Evolutionary conservation across 2,888 invertebrate species (phyloP), one percentile per base, ranked within the genome.

Genomic region (Ditylenchus weischeri): DNA sequence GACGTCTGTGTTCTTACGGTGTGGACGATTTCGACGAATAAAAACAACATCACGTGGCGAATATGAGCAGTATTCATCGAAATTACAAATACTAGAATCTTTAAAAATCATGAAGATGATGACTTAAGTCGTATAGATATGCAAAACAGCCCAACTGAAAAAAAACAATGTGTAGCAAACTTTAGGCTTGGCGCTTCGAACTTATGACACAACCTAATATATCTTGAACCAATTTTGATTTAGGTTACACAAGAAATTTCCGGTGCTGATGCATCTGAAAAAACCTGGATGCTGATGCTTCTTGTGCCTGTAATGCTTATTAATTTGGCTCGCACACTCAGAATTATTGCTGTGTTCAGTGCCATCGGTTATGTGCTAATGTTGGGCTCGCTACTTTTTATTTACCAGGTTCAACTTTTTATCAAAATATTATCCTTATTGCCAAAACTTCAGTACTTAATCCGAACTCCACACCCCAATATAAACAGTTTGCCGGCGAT

Each of bases 351-450:
- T 7, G 58, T 76, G 29, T 70, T 80, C 19, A 77, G 77, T 49
- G 67, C 76, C 19, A 67, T 74, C 19, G 81, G 81, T 19, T 80
- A 81, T 67, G 70, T 80, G 49, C 62, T 78, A 21, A 77, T 80
- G 77, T 59, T 79, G 38, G 68, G 71, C 51, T 76, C 76, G 18
- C 67, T 81, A 54, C 68, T 72, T 21, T 73, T 78, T 64, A 77
- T 81, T 47, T 69, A 76, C 18, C 75, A 79, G 68, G 78, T 72
- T 50, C 62, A 64, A 47, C 57, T 62, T 10, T 11, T 54, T 4
- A 23, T 29, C 6, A 54, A 54, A 15, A 11, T 54, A 10, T 18
- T 11, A 7, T 18, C 54, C n/a, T 18, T 54, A 54, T 50, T 29
- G 18, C 18, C 0, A 1, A 13, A 15, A 13, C 11, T 72, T 29